Base-by-base conservation (phyloP, 2,797 vertebrate genomes). In the Lithobates sylvaticus region DNA sequence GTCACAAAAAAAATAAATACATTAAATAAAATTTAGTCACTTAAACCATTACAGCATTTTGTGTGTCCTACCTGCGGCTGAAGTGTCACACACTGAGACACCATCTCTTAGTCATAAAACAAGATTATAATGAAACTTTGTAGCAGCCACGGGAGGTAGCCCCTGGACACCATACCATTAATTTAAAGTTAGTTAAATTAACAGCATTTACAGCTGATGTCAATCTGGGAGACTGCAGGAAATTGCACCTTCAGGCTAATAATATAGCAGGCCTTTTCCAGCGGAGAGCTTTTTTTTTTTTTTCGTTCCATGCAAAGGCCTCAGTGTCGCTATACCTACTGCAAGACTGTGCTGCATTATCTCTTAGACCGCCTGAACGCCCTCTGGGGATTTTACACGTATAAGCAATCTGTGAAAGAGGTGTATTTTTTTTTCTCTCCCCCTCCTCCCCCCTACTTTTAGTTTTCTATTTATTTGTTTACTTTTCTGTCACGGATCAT, bases 181-280 rank as follows among this genome's bases (percentile, higher is more conserved):
- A 96, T 96, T 96, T 96, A 95, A 95, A 95, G 95, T 96, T 94
- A 94, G 93, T 96, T 96, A 95, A 96, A 97, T 96, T 96, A 96
- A 95, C 93, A 94, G 90, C 95, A 95, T 95, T 94, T 95, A 96
- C 95, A 93, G 92, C 92, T 93, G 92, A 93, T 96, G 95, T 96
- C 96, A 95, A 94, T 95, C 95, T 96, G 92, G 81, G 91, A 92
- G 72, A 93, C 94, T 92, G 86, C 96, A 96, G 95, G 95, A 97
- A 96, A 96, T 96, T 95, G 94, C 95, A 95, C 94, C 94, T 96
- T 95, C 92, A 93, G 94, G 92, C 94, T 92, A 94, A 94, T 95
- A 93, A 95, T 94, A 95, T 94, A 95, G 94, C 95, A 92, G 92
- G 91, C 92, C 95, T 95, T 95, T 29, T 95, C 93, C 93, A 95